A percentile compares a stretch with the other conserved stretches of the same genome.
Conservation (phyloP, 1,140 invertebrate species). For the Euborellia annulipes region DNA sequence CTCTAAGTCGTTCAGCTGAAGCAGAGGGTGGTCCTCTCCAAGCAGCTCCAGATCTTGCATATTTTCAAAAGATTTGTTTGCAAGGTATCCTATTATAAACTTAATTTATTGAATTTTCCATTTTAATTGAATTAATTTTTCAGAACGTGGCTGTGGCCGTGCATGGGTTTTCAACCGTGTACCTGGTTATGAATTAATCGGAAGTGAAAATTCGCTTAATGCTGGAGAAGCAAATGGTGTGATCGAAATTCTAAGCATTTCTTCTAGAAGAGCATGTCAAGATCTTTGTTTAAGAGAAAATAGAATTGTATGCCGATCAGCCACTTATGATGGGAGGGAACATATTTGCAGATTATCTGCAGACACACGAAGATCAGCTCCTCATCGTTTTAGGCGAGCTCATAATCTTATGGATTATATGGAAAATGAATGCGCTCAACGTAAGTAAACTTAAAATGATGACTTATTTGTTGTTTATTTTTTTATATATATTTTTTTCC, state of each 20-base stretch:
- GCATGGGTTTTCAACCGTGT: slow-evolving; percentile 34
- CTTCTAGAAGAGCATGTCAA: slow-evolving; percentile 27
- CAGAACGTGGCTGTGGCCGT: slow-evolving; percentile 28
- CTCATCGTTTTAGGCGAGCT: slow-evolving; percentile 25
- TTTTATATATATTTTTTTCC: slow-evolving; percentile 8
- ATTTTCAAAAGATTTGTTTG: slow-evolving; percentile 36
- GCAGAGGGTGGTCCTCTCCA: slow-evolving; percentile 23
- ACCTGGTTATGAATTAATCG: slow-evolving; percentile 28
- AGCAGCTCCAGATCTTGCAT: slow-evolving; percentile 25
- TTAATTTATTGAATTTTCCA: too few relatives aligned
- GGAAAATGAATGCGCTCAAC: slow-evolving; percentile 34
- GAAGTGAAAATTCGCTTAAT: too few relatives aligned
- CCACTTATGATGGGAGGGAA: slow-evolving; percentile 27
- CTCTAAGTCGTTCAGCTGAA: slow-evolving; percentile 26
- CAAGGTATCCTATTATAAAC: too few relatives aligned
- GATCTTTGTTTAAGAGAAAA: slow-evolving; percentile 28
- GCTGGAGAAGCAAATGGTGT: slow-evolving; percentile 19
- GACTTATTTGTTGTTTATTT: slow-evolving; percentile 2
- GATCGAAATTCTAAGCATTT: slow-evolving; percentile 25
- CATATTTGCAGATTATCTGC: slow-evolving; percentile 28
- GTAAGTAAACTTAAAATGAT: slow-evolving; percentile 22
- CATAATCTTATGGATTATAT: slow-evolving; percentile 31
- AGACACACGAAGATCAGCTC: slow-evolving; percentile 29
- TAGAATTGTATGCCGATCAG: slow-evolving; percentile 29
- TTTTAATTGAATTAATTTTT: slow-evolving; percentile 6